These are phyloP conservation scores for Onthophagus sagittarius DNA, from an alignment of 2,888 invertebrate genomes.

Conservation along the genomic window DNA sequence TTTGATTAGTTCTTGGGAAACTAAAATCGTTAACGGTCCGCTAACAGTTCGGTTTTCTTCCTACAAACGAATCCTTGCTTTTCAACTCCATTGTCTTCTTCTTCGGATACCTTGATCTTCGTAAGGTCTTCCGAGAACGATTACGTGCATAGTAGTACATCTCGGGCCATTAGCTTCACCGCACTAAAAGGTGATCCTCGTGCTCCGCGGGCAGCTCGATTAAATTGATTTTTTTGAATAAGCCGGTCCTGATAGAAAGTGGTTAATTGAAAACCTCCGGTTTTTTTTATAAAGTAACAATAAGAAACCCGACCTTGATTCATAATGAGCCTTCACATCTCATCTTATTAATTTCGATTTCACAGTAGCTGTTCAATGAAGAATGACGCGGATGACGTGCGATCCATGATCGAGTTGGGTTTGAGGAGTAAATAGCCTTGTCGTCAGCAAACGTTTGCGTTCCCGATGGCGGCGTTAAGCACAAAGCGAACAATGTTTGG, in stretches of 20 bases:
- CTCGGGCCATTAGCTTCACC: not conserved
- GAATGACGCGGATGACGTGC: not conserved
- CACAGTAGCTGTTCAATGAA: not conserved
- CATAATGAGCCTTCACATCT: not conserved
- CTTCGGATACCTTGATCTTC: not conserved
- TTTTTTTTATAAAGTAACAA: not conserved
- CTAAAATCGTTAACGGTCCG: not conserved
- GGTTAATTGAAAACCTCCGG: not conserved
- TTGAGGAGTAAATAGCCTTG: not conserved
- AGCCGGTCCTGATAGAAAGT: not conserved
- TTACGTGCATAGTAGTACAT: not conserved
- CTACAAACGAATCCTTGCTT: not conserved
- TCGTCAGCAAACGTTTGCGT: not conserved
- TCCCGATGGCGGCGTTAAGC: not conserved
- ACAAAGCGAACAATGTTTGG: too few relatives aligned
- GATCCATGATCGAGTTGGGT: not conserved
- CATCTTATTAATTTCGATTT: not conserved
- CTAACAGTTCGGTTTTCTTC: not conserved
- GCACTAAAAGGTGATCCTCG: not conserved
- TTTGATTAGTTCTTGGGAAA: not conserved
- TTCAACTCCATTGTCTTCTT: not conserved
- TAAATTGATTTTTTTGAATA: not conserved
- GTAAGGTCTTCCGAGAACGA: not conserved
- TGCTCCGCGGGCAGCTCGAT: not conserved
- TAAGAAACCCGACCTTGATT: not conserved